phyloP scores from a whole-genome alignment of 2,113 vertebrate genomes.

The Cyanocitta stelleri region DNA sequence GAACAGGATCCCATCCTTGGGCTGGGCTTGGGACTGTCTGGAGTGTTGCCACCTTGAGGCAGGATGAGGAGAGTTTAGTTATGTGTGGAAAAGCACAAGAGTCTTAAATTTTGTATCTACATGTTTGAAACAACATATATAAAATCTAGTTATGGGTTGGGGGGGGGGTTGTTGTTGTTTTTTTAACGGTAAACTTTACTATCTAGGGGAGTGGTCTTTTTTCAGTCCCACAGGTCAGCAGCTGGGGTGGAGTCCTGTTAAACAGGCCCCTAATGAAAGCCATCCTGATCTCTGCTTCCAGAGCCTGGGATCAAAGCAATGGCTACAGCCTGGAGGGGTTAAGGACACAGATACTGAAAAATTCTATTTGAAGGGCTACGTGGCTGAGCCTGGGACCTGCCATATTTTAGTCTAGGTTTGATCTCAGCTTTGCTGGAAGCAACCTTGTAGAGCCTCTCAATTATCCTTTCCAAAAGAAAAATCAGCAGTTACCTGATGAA shows the following conservation, averaged over 20 bases:
- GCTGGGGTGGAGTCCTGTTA: not conserved
- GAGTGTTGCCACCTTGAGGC: slow-evolving; percentile 27
- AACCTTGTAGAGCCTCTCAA: not conserved
- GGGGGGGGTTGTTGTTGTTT: not conserved
- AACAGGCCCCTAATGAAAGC: not conserved
- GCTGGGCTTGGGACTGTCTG: not conserved
- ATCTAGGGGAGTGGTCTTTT: not conserved
- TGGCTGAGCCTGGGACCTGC: not conserved
- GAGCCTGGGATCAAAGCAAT: not conserved
- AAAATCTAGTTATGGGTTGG: not conserved
- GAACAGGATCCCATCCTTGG: not conserved
- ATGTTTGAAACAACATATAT: not conserved
- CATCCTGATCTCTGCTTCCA: not conserved
- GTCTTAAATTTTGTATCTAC: not conserved
- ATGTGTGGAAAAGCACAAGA: not conserved
- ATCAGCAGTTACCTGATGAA: slow-evolving; percentile 42
- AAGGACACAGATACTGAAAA: not conserved
- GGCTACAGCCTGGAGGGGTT: not conserved
- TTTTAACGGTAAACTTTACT: not conserved
- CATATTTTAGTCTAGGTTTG: not conserved
- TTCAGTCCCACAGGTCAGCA: not conserved
- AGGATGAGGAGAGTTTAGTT: not conserved
- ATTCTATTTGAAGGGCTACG: not conserved
- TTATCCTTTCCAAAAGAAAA: slow-evolving; percentile 17
- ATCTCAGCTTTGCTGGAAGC: not conserved